Evolutionary conservation across 2,113 vertebrate species (phyloP).

Genomic region (Sceloporus tristichus): DNA sequence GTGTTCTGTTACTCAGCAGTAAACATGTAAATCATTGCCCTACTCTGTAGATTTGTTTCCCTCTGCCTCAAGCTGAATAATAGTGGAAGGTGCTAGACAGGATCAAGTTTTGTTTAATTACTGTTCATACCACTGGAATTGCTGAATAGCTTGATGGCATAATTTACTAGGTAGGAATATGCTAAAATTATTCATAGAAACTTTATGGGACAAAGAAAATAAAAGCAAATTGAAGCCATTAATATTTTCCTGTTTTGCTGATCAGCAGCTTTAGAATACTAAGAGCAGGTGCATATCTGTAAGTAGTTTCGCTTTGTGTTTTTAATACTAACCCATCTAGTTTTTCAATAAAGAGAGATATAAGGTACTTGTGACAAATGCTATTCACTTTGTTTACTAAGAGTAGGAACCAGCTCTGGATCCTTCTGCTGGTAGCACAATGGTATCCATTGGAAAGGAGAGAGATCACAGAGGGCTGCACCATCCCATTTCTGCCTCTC

Average conservation of each 20-base stretch:
- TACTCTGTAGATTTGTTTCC: background rate
- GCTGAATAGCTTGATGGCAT: background rate
- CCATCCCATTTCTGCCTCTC: too few relatives aligned
- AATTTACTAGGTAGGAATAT: slow-evolving; percentile 3
- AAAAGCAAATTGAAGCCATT: background rate
- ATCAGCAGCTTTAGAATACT: background rate
- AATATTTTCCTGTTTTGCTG: slow-evolving; percentile 4
- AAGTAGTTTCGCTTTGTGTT: background rate
- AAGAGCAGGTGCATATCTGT: background rate
- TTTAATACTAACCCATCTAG: background rate
- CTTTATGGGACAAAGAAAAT: background rate
- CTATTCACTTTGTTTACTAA: background rate
- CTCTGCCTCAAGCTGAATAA: background rate
- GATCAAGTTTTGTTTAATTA: slow-evolving; percentile 3
- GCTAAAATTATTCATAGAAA: slow-evolving; percentile 16
- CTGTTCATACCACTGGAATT: background rate
- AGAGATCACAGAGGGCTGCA: background rate
- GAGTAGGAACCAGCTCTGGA: too few relatives aligned
- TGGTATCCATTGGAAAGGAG: background rate
- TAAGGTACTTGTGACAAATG: background rate
- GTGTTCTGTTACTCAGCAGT: background rate
- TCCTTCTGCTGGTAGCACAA: background rate
- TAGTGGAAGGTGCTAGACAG: background rate
- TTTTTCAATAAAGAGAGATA: background rate
- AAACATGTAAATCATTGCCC: background rate